Base-by-base conservation (phyloP, 1,140 invertebrate species). In the Ladona fulva region DNA sequence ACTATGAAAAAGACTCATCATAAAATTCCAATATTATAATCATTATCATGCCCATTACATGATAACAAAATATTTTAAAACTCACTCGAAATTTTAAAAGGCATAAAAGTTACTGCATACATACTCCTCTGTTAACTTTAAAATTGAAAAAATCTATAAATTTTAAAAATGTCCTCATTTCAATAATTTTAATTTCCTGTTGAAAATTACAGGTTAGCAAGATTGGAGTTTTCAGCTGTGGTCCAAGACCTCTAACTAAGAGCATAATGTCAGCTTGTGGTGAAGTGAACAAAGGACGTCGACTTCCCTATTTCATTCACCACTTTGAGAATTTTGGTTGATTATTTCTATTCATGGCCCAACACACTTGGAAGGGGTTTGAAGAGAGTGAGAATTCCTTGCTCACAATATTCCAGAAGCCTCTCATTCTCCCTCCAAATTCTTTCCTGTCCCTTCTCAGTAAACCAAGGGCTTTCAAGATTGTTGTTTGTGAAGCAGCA, bases 161-260 rank as follows among this genome's bases (percentile, higher is more conserved):
- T n/a, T n/a, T n/a, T n/a, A n/a, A n/a, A n/a, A n/a, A n/a, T n/a
- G n/a, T n/a, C n/a, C n/a, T n/a, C n/a, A n/a, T n/a, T n/a, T n/a
- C n/a, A n/a, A n/a, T n/a, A 52, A 52, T 11, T 52, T 52, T 52
- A 3, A 19, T 19, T 66, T 66, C 5, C 52, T 66, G 12, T 19
- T 66, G 1, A 19, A 11, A 19, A 66, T 85, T 87, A 42, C 83
- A 97, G 95, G 95, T 97, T 5, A 95, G 94, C 78, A 98, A 98
- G 89, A 97, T 99, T 80, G 97, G 97, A 29, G 97, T 99, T 42
- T 98, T 99, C 85, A 98, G 96, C 78, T 98, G 97, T 85, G 97
- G 97, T 1, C 97, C 97, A 0, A 87, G 95, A n/a, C 96, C 96
- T 11, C 88, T 99, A 5, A 99, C 97, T 0, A 98, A 98, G 82